A percentile compares a stretch with the other conserved stretches of the same genome.
phyloP scores from a whole-genome alignment of 2,888 invertebrate genomes.

The Caenorhabditis macrosperma region DNA sequence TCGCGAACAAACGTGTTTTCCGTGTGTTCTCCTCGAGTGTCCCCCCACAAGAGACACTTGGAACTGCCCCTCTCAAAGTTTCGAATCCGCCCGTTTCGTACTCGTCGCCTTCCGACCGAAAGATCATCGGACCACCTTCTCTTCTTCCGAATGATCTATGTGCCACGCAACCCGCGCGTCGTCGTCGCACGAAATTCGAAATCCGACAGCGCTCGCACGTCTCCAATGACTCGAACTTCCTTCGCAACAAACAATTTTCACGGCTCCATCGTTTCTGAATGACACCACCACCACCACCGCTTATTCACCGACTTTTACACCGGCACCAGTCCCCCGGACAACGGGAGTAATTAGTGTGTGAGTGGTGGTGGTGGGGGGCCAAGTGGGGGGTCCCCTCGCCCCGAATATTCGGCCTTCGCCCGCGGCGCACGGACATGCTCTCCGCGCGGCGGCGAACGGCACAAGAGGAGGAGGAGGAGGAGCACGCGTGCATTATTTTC shows the following conservation, averaged over 20 bases:
- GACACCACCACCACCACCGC: too few relatives aligned
- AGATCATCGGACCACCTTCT: background rate
- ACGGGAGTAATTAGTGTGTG: background rate
- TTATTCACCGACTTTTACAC: background rate
- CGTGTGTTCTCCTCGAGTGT: too few relatives aligned
- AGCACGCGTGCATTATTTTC: conserved; percentile 6
- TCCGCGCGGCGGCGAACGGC: background rate
- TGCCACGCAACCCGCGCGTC: too few relatives aligned
- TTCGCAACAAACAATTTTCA: background rate
- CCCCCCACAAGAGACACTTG: too few relatives aligned
- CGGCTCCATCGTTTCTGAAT: background rate
- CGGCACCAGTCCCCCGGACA: background rate
- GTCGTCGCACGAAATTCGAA: too few relatives aligned
- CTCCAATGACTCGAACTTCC: background rate
- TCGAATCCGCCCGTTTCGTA: too few relatives aligned
- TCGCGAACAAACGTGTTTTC: too few relatives aligned
- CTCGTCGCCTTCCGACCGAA: too few relatives aligned
- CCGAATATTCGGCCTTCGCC: background rate
- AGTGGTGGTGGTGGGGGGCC: too few relatives aligned
- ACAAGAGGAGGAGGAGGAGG: too few relatives aligned
- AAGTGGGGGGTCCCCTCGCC: too few relatives aligned
- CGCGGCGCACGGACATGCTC: background rate
- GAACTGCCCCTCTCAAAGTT: too few relatives aligned
- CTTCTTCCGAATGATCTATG: background rate
- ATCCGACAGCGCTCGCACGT: background rate